A percentile compares a stretch with the other conserved stretches of the same genome.
Evolutionary conservation across 2,797 vertebrate genomes (phyloP).

Genomic region (Anableps anableps): DNA sequence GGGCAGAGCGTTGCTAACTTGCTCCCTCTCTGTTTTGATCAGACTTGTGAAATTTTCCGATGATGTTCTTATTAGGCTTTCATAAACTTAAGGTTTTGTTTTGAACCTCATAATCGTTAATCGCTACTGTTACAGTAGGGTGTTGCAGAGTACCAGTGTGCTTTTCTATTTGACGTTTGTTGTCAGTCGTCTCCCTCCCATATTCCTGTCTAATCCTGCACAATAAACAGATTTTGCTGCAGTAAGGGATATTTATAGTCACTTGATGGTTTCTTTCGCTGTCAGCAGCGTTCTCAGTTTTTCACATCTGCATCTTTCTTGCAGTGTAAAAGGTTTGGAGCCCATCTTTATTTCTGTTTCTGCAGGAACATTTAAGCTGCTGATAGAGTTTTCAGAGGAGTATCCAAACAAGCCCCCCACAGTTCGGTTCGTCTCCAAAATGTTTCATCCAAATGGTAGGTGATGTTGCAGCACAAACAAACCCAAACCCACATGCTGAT

Average conservation of each 20-base stretch:
- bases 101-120: not conserved
- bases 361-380: constrained; percentile 98
- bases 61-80: too few species aligned
- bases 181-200: not conserved
- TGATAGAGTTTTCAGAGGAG: constrained; percentile 99
- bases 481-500: not conserved
- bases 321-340: not conserved
- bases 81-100: not conserved
- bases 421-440: constrained; percentile 98
- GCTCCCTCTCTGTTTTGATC: not conserved
- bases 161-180: not conserved
- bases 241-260: constrained; percentile 47
- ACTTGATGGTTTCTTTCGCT: constrained; percentile 34
- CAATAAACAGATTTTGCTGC: constrained; percentile 35
- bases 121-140: not conserved
- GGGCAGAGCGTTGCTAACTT: not conserved
- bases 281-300: constrained; percentile 18
- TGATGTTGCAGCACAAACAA: not conserved
- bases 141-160: too few species aligned
- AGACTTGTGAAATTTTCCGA: too few species aligned
- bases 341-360: not conserved
- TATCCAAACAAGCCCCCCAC: constrained; percentile 99
- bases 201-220: constrained; percentile 30
- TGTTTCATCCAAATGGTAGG: constrained; percentile 99
- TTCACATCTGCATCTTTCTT: constrained; percentile 39